phyloP scores from a whole-genome alignment of 2,888 invertebrate species.

The Biston stratarius region DNA sequence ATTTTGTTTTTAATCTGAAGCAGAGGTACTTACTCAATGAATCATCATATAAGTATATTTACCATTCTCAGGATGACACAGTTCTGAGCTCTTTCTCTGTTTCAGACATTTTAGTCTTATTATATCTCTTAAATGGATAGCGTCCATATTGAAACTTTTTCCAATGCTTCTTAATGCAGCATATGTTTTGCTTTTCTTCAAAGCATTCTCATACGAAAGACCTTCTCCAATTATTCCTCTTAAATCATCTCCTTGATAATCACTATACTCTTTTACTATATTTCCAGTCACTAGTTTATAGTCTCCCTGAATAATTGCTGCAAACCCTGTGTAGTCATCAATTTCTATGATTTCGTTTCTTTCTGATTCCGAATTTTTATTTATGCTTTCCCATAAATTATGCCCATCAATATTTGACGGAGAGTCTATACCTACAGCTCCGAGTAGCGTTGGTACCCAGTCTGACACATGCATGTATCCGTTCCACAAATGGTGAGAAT shows the following conservation, averaged over 20 bases:
- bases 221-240: slow-evolving; percentile 61
- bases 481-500: slow-evolving; percentile 75
- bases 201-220: slow-evolving; percentile 59
- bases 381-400: slow-evolving; percentile 72
- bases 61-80: slow-evolving; percentile 68
- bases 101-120: slow-evolving; percentile 58
- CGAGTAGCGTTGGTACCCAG: slow-evolving; percentile 91
- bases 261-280: slow-evolving; percentile 51
- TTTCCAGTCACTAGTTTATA: slow-evolving; percentile 70
- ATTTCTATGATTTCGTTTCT: slow-evolving; percentile 70
- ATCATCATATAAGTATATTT: slow-evolving; percentile 35
- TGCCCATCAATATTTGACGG: slow-evolving; percentile 69
- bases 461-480: slow-evolving; percentile 92
- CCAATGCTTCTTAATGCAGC: slow-evolving; percentile 56
- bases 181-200: slow-evolving; percentile 61
- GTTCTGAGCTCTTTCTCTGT: slow-evolving; percentile 24
- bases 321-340: slow-evolving; percentile 67
- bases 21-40: background rate
- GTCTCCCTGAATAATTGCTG: slow-evolving; percentile 62
- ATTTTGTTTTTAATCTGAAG: background rate
- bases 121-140: slow-evolving; percentile 54
- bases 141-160: slow-evolving; percentile 50
- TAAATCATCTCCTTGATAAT: slow-evolving; percentile 64
- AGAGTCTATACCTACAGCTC: slow-evolving; percentile 61
- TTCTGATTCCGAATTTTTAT: slow-evolving; percentile 57